These are phyloP conservation scores for Pachyramphus minor DNA, from an alignment of 2,113 vertebrate species.

Conservation along the genomic window DNA sequence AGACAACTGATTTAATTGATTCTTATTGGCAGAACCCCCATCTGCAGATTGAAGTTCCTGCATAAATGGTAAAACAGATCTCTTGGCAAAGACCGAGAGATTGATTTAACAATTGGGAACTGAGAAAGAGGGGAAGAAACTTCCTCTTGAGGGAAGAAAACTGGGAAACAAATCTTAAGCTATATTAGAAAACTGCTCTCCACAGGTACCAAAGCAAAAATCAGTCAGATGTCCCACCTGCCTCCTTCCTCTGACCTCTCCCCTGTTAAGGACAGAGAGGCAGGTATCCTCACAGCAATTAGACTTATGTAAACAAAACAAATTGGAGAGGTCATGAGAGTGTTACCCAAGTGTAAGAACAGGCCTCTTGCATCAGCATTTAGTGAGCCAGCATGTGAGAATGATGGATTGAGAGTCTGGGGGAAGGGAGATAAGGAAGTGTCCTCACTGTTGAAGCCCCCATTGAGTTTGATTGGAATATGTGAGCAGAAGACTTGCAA, in stretches of 20 bases:
- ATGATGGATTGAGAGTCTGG: slow-evolving; percentile 39
- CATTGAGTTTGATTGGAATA: slow-evolving; percentile 48
- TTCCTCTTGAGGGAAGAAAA: slow-evolving; percentile 40
- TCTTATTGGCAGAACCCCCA: slow-evolving; percentile 11
- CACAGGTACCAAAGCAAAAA: not conserved
- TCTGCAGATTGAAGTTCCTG: not conserved
- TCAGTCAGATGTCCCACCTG: not conserved
- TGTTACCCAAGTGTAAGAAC: slow-evolving; percentile 36
- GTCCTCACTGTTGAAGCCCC: slow-evolving; percentile 33
- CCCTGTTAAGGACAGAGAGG: not conserved
- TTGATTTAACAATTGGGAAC: slow-evolving; percentile 39
- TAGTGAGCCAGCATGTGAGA: slow-evolving; percentile 35
- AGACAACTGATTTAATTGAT: slow-evolving; percentile 28
- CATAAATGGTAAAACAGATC: slow-evolving; percentile 46
- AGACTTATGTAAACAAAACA: slow-evolving; percentile 37
- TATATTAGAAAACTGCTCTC: not conserved
- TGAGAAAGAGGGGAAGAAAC: not conserved
- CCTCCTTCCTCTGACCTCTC: slow-evolving; percentile 1
- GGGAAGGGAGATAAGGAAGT: slow-evolving; percentile 53
- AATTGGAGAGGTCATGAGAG: slow-evolving; percentile 25
- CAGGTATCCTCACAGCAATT: slow-evolving; percentile 28
- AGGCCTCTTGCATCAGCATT: slow-evolving; percentile 29
- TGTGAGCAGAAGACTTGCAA: slow-evolving; percentile 37
- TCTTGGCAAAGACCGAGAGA: slow-evolving; percentile 27
- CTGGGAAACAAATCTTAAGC: slow-evolving; percentile 41